Evolutionary conservation across 92 coral and sea anemone genomes (phyloP), one percentile per base, ranked within the genome.

Genomic region (Umimayanthus chanpuru): DNA sequence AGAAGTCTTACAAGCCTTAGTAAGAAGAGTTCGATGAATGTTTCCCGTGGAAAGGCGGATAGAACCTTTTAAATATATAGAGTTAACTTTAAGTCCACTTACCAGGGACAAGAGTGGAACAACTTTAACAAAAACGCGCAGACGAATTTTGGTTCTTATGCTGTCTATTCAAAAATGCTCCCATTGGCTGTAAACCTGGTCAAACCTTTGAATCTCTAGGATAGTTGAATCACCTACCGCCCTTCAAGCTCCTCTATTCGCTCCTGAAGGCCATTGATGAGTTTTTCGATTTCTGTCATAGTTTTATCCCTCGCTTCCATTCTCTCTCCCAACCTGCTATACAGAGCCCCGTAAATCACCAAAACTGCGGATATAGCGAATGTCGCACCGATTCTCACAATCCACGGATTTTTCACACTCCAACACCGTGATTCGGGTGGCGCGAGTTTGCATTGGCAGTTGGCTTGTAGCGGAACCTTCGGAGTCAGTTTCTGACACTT

Each of bases 251-350:
- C 28, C 28, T 83, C 87, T 10, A 83, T 44, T 47, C 66, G 76
- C 67, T 70, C 87, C 49, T 83, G 87, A 39, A 83, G 64, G 30
- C 87, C 87, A 41, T 71, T 83, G 36, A 83, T 71, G 9, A 70
- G 79, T 23, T 70, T 83, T 71, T 83, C 87, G 49, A 83, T 18
- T 16, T 83, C 77, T 16, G 78, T 70, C 29, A 83, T 49, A 68
- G 87, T 68, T 70, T 83, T 70, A 28, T 21, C 87, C 7, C 32
- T 28, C 23, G 41, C 64, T 26, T 70, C 78, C 87, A 83, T 83
- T 83, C 77, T 83, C 65, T 70, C 87, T 29, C 87, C 87, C 5
- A 83, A 38, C 25, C 87, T 83, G 41, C 79, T 83, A 20, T 83
- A 83, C 15, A 83, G 30, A 25, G 87, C 77, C 15, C 87, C 87